A percentile compares a stretch with the other conserved stretches of the same genome.
These are phyloP conservation scores for Stichopus chloronotus DNA, from an alignment of 35 echinoderm and acorn worm species.

Conservation along the genomic window DNA sequence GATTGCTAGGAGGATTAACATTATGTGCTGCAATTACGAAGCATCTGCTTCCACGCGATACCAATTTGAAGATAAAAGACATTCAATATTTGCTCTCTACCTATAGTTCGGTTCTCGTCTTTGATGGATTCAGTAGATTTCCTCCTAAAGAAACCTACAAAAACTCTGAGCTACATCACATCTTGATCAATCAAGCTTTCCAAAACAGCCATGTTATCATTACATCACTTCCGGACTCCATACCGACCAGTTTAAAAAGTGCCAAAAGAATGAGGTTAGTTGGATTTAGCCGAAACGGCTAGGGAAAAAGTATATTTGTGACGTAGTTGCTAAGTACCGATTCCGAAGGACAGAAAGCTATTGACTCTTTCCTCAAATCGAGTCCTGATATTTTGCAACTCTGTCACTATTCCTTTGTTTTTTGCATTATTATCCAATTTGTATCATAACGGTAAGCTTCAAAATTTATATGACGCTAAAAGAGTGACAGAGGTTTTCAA, in stretches of 20 bases:
- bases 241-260: not conserved
- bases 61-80: not conserved
- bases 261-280: not conserved
- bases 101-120: not conserved
- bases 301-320: not conserved
- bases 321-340: not conserved
- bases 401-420: not conserved
- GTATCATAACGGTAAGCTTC: not conserved
- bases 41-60: not conserved
- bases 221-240: not conserved
- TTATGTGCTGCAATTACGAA: not conserved
- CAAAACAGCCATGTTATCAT: not conserved
- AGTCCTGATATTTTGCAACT: not conserved
- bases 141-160: not conserved
- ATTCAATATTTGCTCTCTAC: not conserved
- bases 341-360: not conserved
- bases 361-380: not conserved
- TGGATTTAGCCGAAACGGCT: not conserved
- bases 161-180: not conserved
- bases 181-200: not conserved
- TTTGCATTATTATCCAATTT: not conserved
- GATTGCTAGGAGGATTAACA: not conserved
- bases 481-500: not conserved
- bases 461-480: not conserved
- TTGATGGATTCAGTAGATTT: not conserved